Evolutionary conservation across 2,113 vertebrate species (phyloP).

Genomic region (Gopherus flavomarginatus): DNA sequence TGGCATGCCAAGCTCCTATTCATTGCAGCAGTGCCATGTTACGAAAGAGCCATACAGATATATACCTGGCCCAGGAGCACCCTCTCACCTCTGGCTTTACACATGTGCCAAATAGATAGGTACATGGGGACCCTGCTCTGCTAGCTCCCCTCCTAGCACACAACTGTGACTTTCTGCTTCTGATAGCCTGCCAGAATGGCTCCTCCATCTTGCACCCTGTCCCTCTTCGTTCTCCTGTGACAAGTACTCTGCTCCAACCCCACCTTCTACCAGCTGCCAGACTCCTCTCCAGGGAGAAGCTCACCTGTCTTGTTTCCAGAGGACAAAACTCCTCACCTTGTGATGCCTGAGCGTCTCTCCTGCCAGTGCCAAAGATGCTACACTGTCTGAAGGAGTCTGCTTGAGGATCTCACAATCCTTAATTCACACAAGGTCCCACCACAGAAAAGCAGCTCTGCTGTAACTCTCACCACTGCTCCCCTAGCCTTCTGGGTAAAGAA

Average conservation of each 20-base stretch:
- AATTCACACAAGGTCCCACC: rapidly evolving
- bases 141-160: rapidly evolving
- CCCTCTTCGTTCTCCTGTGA: background rate
- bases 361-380: rapidly evolving
- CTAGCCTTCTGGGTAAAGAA: background rate
- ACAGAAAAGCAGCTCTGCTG: background rate
- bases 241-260: background rate
- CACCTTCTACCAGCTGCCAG: rapidly evolving
- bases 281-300: background rate
- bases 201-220: background rate
- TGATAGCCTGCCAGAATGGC: background rate
- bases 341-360: rapidly evolving
- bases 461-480: background rate
- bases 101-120: rapidly evolving
- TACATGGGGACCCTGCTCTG: background rate
- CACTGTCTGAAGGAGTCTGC: background rate
- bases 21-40: background rate
- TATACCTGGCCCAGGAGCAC: background rate
- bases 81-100: background rate
- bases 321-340: rapidly evolving
- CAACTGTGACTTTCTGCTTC: background rate
- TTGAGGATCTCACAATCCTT: background rate
- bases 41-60: background rate
- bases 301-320: background rate
- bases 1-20: background rate